A percentile compares a stretch with the other conserved stretches of the same genome.
These are phyloP conservation scores for Gallinago paraguaiae DNA, from an alignment of 2,113 vertebrate species.

Conservation along the genomic window DNA sequence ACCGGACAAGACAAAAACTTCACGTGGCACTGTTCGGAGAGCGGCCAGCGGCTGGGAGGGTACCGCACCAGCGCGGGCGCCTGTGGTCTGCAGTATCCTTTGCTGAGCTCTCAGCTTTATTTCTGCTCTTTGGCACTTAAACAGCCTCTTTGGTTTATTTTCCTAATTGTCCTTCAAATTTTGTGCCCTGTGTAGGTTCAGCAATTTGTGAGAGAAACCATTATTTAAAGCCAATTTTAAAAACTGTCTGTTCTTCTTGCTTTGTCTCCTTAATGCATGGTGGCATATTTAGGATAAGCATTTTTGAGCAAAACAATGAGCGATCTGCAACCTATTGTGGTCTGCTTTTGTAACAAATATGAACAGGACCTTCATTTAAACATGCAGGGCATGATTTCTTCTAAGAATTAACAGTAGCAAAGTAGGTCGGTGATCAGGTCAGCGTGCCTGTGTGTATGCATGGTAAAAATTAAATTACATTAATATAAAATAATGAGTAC, in stretches of 20 bases:
- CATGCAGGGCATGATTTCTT: background rate
- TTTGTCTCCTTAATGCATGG: background rate
- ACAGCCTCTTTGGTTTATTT: background rate
- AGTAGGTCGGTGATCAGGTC: slow-evolving; percentile 4
- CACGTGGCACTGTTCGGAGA: slow-evolving; percentile 96
- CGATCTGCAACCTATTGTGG: background rate
- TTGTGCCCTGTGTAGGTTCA: background rate
- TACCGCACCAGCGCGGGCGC: slow-evolving; percentile 89
- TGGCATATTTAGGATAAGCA: slow-evolving; percentile 57
- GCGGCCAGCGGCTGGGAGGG: slow-evolving; percentile 88
- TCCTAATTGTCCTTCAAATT: background rate
- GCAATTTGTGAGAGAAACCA: background rate
- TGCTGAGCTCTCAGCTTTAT: background rate
- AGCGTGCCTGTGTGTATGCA: background rate
- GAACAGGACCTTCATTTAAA: slow-evolving; percentile 8
- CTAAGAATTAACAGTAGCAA: background rate
- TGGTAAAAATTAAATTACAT: background rate
- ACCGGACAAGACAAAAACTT: slow-evolving; percentile 94
- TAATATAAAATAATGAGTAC: slow-evolving; percentile 16
- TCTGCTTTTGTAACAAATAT: background rate
- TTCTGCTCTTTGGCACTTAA: background rate
- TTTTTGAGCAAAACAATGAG: background rate
- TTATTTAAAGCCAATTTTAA: slow-evolving; percentile 32
- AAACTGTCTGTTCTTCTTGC: slow-evolving; percentile 4
- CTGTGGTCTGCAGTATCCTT: slow-evolving; percentile 97